Evolutionary conservation across 92 coral and sea anemone species (phyloP), one percentile per base, ranked within the genome.

Genomic region (Ricordea florida): DNA sequence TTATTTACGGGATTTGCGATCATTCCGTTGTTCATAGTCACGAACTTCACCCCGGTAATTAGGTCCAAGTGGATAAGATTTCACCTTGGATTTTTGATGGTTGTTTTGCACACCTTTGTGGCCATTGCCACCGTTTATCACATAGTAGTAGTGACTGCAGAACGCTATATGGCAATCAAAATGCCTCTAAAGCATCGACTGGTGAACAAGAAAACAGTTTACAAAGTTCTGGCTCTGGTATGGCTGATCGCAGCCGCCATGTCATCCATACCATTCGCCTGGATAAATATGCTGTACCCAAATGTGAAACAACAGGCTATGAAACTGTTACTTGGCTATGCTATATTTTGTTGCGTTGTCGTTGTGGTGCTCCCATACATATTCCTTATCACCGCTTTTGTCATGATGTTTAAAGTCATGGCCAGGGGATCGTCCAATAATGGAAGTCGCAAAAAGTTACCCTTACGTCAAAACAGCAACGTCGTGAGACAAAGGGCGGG

Each of bases 21-120:
- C 40, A 69, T 69, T 52, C 76, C 76, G 10, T 26, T 69, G 34
- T 69, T 69, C 15, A 25, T 36, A 3, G 40, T 53, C 1, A 1
- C 13, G 4, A 26, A 1, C 44, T 69, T 51, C 38, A 69, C 63
- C 10, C 28, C 51, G 28, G 25, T 69, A 14, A 15, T 69, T 23
- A 22, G 17, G 63, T 69, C 76, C 5, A 23, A 25, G 20, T 23
- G 35, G 13, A 38, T 27, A 5, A 27, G 20, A 36, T 69, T 69
- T 51, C 38, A 72, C 43, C 33, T 72, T 23, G 79, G 67, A 30
- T 72, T 57, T 43, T 33, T 59, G 46, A 57, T 43, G 11, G 32
- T 57, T 29, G 57, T 72, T 44, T 44, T 72, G 41, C 79, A 72
- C 69, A 58, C 42, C 79, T 72, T 72, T 32, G 43, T 72, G 4